A percentile compares a stretch with the other conserved stretches of the same genome.
These are phyloP conservation scores for Tethea ocularis DNA, from an alignment of 2,888 invertebrate genomes.

Conservation along the genomic window DNA sequence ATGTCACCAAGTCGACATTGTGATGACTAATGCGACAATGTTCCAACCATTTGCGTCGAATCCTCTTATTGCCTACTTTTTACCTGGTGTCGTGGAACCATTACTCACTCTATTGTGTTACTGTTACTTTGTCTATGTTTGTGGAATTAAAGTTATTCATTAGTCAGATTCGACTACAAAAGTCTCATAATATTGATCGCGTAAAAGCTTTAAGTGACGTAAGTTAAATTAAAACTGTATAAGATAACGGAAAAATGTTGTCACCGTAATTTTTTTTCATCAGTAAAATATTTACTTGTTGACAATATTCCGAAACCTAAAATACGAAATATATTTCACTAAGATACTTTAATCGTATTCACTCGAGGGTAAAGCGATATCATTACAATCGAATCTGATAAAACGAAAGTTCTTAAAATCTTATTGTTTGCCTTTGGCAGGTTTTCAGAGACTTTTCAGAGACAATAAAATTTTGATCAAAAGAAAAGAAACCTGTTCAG, in stretches of 20 bases:
- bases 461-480: slow-evolving; percentile 30
- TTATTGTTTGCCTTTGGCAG: slow-evolving; percentile 19
- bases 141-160: slow-evolving; percentile 46
- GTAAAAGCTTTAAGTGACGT: background rate
- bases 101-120: slow-evolving; percentile 74
- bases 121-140: slow-evolving; percentile 35
- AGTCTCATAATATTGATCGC: slow-evolving; percentile 33
- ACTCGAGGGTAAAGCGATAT: background rate
- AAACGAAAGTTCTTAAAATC: slow-evolving; percentile 11
- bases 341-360: background rate
- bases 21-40: slow-evolving; percentile 77
- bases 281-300: no score
- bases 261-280: no score
- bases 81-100: slow-evolving; percentile 71
- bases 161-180: slow-evolving; percentile 39
- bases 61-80: slow-evolving; percentile 75
- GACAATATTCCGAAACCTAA: no score
- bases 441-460: slow-evolving; percentile 21
- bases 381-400: slow-evolving; percentile 11
- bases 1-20: slow-evolving; percentile 75
- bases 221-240: no score
- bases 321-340: no score
- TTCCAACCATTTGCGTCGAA: slow-evolving; percentile 69
- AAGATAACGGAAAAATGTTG: no score
- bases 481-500: slow-evolving; percentile 34